These are phyloP conservation scores for Laticauda colubrina DNA, from an alignment of 2,113 vertebrate species.

Conservation along the genomic window DNA sequence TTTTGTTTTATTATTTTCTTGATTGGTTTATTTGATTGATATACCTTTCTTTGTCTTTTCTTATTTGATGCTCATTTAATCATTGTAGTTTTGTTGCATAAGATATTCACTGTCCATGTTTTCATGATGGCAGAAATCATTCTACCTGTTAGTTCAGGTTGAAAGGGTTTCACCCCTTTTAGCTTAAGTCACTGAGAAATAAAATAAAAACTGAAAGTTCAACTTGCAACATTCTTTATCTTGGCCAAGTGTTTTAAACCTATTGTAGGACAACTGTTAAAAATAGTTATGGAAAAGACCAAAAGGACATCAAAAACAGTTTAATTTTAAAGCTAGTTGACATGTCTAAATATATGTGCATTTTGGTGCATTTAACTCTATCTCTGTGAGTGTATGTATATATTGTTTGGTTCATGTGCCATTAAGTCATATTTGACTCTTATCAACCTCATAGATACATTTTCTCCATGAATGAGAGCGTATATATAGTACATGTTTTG, in stretches of 20 bases:
- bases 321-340: too few relatives aligned
- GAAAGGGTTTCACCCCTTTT: too few relatives aligned
- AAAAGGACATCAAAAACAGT: too few relatives aligned
- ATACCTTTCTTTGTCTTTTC: not conserved
- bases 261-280: too few relatives aligned
- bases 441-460: not conserved
- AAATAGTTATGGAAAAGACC: too few relatives aligned
- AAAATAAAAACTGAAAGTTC: too few relatives aligned
- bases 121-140: not conserved
- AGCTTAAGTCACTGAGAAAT: too few relatives aligned
- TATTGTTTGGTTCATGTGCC: not conserved
- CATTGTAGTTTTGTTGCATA: not conserved
- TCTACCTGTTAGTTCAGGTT: too few relatives aligned
- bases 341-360: not conserved
- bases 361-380: not conserved
- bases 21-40: not conserved
- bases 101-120: not conserved
- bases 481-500: too few relatives aligned
- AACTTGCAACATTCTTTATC: too few relatives aligned
- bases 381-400: not conserved
- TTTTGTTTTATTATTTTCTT: not conserved
- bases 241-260: too few relatives aligned
- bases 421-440: not conserved
- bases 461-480: not conserved
- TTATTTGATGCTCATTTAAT: not conserved